Percentiles rank a stretch among this genome's conserved stretches.
Evolutionary conservation across 2,113 vertebrate species (phyloP).

Genomic region (Eurypyga helias): DNA sequence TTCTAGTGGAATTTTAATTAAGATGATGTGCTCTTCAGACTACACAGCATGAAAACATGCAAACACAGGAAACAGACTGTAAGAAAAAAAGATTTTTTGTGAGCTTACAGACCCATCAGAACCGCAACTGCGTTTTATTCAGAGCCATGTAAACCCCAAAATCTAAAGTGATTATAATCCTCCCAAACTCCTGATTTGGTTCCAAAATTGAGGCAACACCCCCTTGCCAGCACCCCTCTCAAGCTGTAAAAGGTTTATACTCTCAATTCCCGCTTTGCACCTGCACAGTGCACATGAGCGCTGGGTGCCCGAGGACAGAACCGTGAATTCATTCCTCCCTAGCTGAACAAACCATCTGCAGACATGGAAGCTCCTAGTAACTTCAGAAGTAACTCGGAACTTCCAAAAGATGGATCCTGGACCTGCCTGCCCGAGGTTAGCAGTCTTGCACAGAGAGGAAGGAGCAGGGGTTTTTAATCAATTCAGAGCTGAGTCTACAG

Average conservation of each 20-base stretch:
- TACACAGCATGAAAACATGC: neutral
- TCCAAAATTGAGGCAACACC: neutral
- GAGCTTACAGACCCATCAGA: neutral
- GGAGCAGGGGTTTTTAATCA: accelerated
- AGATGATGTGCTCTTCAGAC: neutral
- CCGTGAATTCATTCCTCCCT: neutral
- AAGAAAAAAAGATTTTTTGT: neutral
- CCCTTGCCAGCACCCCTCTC: neutral
- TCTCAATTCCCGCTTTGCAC: neutral
- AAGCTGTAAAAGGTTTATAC: neutral
- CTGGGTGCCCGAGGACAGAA: neutral
- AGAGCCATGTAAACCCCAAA: neutral
- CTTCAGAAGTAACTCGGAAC: neutral
- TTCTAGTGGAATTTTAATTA: neutral
- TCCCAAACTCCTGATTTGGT: neutral
- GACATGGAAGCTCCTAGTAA: neutral
- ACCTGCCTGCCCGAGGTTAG: neutral
- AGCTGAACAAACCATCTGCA: neutral
- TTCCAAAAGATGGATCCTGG: neutral
- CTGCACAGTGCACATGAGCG: accelerated
- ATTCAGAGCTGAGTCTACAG: neutral
- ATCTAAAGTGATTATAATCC: neutral
- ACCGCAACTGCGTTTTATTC: neutral
- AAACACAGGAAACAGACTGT: neutral
- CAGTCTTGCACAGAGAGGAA: neutral